Evolutionary conservation across 1,140 invertebrate genomes (phyloP).

Genomic region (Drosophila oshimai): DNA sequence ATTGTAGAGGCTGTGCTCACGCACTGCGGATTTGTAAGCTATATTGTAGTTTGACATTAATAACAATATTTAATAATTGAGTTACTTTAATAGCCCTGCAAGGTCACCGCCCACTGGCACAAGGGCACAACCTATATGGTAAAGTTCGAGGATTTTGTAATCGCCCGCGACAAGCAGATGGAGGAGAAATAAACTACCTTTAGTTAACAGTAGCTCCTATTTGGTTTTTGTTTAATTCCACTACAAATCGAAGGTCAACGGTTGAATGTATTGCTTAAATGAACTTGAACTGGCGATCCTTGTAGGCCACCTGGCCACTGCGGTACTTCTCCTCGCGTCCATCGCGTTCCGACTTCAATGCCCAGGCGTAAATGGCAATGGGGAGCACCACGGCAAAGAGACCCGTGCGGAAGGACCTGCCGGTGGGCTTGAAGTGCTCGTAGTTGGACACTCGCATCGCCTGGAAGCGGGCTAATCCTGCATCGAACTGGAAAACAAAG

Average conservation of each 20-base stretch:
- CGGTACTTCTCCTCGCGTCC: constrained; percentile 85
- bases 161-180: constrained; percentile 94
- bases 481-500: constrained; percentile 87
- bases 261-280: constrained; percentile 61
- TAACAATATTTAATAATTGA: constrained; percentile 41
- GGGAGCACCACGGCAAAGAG: constrained; percentile 85
- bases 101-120: constrained; percentile 99
- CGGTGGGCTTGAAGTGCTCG: constrained; percentile 88
- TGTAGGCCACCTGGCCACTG: constrained; percentile 88
- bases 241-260: constrained; percentile 23
- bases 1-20: constrained; percentile 98
- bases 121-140: constrained; percentile 99
- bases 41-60: constrained; percentile 6
- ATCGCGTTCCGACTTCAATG: constrained; percentile 84
- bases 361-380: constrained; percentile 84
- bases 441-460: constrained; percentile 86
- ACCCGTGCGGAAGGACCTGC: constrained; percentile 84
- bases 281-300: constrained; percentile 87
- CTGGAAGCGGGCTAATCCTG: constrained; percentile 87
- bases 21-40: constrained; percentile 96
- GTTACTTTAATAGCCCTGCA: constrained; percentile 90
- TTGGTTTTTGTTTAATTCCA: constrained; percentile 51
- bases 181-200: constrained; percentile 87
- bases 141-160: constrained; percentile 98
- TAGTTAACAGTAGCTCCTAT: constrained; percentile 7